These are phyloP conservation scores for Phalacrocorax carbo DNA, from an alignment of 2,113 vertebrate genomes.

Conservation along the genomic window DNA sequence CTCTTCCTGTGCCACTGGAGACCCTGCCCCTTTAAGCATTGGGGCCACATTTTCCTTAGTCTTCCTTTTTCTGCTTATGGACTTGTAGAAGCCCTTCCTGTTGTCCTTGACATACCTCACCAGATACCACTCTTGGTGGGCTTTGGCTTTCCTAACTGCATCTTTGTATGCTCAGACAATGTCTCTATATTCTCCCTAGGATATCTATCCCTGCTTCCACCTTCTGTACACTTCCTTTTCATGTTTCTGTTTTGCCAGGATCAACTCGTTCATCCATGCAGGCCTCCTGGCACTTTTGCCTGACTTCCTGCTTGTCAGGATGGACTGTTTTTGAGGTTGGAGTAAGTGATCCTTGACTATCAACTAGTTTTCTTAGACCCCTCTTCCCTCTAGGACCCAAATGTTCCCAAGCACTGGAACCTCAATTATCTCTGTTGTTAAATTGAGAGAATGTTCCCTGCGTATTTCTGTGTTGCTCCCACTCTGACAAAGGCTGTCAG, in stretches of 20 bases:
- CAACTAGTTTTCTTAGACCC: neutral
- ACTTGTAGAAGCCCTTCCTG: neutral
- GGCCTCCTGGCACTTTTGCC: neutral
- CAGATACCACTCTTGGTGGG: neutral
- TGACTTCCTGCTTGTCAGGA: neutral
- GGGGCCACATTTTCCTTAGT: neutral
- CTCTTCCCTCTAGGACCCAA: neutral
- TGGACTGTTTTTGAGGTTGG: neutral
- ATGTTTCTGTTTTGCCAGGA: neutral
- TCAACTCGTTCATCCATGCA: neutral
- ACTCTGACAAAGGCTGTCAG: neutral
- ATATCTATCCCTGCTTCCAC: neutral
- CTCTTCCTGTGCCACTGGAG: neutral
- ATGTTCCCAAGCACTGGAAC: neutral
- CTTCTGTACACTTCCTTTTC: neutral
- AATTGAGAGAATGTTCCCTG: neutral
- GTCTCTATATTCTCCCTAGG: neutral
- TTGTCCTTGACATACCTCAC: neutral
- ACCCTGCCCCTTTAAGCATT: neutral
- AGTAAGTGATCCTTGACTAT: neutral
- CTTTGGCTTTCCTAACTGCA: neutral
- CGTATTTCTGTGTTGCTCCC: neutral
- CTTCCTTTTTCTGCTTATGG: neutral
- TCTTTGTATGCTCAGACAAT: neutral
- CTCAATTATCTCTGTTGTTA: neutral